Evolutionary conservation across 1,140 invertebrate genomes (phyloP).

Genomic region (Drosophila tsacasi): DNA sequence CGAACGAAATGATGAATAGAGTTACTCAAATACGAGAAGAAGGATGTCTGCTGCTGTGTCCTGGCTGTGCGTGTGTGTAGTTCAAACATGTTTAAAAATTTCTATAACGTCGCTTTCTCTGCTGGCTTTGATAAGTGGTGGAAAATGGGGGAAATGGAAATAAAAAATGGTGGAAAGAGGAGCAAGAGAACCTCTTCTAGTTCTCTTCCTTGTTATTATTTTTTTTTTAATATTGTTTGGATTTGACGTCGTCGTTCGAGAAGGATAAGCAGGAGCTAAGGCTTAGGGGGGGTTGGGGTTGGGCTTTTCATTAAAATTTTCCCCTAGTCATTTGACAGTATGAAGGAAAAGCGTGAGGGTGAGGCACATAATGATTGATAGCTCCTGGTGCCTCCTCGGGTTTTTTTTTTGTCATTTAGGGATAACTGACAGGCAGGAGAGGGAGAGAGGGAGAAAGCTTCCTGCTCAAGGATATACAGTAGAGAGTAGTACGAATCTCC

Average conservation of each 20-base stretch:
- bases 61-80: constrained; percentile 54
- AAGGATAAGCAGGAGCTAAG: constrained; percentile 11
- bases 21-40: constrained; percentile 74
- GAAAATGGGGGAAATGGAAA: not conserved
- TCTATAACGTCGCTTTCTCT: constrained; percentile 67
- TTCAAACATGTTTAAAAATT: constrained; percentile 81
- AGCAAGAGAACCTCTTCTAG: constrained; percentile 44
- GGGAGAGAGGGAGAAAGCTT: not conserved
- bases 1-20: constrained; percentile 78
- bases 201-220: constrained; percentile 48
- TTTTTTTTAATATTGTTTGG: constrained; percentile 75
- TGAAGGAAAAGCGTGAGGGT: not conserved
- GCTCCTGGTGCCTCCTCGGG: constrained; percentile 13
- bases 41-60: constrained; percentile 22
- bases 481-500: not conserved
- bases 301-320: constrained; percentile 75
- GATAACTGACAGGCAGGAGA: not conserved
- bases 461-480: not conserved
- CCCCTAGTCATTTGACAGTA: constrained; percentile 69
- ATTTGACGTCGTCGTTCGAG: constrained; percentile 41
- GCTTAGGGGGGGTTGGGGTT: not conserved
- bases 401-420: constrained; percentile 42
- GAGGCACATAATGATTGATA: constrained; percentile 52
- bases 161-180: not conserved
- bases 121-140: constrained; percentile 33